Evolutionary conservation across 2,113 vertebrate species (phyloP).

Genomic region (Cryptomyrus ogoouensis): DNA sequence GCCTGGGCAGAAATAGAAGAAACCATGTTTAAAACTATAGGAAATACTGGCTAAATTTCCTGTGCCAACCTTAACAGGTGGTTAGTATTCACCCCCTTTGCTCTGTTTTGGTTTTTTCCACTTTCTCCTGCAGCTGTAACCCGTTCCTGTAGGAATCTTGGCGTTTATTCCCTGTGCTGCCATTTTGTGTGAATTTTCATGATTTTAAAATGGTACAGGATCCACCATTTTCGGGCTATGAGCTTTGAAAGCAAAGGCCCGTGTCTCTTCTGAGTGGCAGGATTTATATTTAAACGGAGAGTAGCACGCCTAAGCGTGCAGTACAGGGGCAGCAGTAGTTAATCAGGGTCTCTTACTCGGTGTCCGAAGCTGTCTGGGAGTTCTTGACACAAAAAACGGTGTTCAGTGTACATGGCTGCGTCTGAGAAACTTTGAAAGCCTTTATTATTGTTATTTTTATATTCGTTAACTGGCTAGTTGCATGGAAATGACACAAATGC

Average conservation of each 20-base stretch:
- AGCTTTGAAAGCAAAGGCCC: constrained; percentile 59
- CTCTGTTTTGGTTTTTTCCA: constrained; percentile 20
- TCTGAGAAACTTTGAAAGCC: background rate
- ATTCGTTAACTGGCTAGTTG: background rate
- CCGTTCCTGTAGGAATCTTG: constrained; percentile 26
- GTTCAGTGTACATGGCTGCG: background rate
- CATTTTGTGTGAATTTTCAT: constrained; percentile 51
- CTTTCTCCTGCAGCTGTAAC: constrained; percentile 31
- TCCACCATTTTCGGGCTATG: constrained; percentile 48
- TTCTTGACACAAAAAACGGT: constrained; percentile 28
- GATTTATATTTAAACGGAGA: constrained; percentile 28
- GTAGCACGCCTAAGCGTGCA: constrained; percentile 24
- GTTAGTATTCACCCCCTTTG: constrained; percentile 21
- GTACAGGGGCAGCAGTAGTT: constrained; percentile 21
- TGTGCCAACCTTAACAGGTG: background rate
- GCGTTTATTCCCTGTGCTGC: constrained; percentile 9
- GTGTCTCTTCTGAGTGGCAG: constrained; percentile 39
- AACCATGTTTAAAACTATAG: constrained; percentile 7
- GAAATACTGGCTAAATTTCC: background rate
- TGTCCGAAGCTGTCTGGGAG: constrained; percentile 36
- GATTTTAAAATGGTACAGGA: constrained; percentile 47
- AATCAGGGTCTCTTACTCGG: background rate
- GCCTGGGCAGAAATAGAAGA: background rate
- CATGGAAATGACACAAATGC: background rate
- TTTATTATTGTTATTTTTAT: background rate